A percentile compares a stretch with the other conserved stretches of the same genome.
These are phyloP conservation scores for Chiridota heheva DNA, from an alignment of 35 echinoderm and acorn worm genomes.

Conservation along the genomic window DNA sequence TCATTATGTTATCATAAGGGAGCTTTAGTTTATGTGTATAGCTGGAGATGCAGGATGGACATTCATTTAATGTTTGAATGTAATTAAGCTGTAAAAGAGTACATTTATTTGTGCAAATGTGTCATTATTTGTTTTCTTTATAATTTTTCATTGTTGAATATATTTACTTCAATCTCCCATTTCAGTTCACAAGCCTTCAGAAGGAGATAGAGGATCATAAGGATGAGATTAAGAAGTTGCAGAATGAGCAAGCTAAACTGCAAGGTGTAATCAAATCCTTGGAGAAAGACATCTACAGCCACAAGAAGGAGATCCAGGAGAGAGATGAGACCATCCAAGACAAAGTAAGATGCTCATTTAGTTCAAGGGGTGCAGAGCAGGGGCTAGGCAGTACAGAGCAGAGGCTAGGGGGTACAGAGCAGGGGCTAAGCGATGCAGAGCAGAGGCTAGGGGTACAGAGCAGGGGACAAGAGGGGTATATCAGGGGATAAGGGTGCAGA, in stretches of 20 bases:
- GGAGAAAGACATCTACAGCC: conserved; percentile 98
- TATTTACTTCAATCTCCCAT: background rate
- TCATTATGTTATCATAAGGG: too few species aligned
- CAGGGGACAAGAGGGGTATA: too few species aligned
- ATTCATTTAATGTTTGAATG: too few species aligned
- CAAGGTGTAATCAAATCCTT: conserved; percentile 98
- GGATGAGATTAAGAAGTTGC: conserved; percentile 99
- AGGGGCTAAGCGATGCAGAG: too few species aligned
- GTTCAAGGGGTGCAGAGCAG: background rate
- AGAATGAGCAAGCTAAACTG: conserved; percentile 97
- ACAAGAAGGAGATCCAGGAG: conserved; percentile 99
- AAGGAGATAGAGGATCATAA: conserved; percentile 99
- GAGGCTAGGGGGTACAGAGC: too few species aligned
- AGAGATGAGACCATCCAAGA: conserved; percentile 99
- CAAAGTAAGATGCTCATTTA: conserved; percentile 60
- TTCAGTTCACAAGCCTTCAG: conserved; percentile 94
- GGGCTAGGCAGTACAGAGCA: background rate
- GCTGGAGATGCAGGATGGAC: too few species aligned
- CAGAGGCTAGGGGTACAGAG: too few species aligned
- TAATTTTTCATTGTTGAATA: background rate
- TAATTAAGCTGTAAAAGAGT: too few species aligned
- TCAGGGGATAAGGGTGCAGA: too few species aligned
- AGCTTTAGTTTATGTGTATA: too few species aligned
- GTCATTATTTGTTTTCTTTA: too few species aligned
- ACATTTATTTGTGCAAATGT: too few species aligned